Percentiles rank a stretch among this genome's conserved stretches.
These are phyloP conservation scores for Tokudaia muenninki DNA, from an alignment of 2,797 vertebrate species.

Conservation along the genomic window DNA sequence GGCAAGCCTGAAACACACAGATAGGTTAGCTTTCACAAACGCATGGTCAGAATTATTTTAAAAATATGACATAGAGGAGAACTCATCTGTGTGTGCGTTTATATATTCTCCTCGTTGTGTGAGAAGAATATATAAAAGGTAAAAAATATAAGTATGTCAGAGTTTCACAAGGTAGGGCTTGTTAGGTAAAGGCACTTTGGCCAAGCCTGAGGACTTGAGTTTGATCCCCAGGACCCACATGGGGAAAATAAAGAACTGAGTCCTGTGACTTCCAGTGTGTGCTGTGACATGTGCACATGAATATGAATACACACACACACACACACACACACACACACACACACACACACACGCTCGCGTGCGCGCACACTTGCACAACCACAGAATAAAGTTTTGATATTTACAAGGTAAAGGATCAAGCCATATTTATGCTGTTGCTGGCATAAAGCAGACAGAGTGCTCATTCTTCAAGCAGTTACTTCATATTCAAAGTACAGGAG, in stretches of 20 bases:
- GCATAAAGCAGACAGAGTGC: neutral
- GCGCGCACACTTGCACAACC: neutral
- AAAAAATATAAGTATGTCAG: slow-evolving; percentile 34
- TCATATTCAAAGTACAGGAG: neutral
- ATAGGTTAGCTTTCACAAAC: neutral
- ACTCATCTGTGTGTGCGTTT: neutral
- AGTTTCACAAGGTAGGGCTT: neutral
- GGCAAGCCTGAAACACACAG: slow-evolving; percentile 88
- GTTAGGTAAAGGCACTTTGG: neutral
- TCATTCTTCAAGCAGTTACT: slow-evolving; percentile 33
- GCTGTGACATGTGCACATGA: neutral
- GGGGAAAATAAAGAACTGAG: neutral
- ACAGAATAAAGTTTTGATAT: neutral
- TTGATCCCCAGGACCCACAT: neutral
- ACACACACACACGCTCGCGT: neutral
- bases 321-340: too few relatives aligned
- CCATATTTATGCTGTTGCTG: neutral
- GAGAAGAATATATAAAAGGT: neutral
- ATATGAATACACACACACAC: neutral
- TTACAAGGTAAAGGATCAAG: slow-evolving; percentile 20
- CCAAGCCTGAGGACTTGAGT: neutral
- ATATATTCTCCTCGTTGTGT: neutral
- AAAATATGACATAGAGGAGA: neutral
- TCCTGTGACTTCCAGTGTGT: neutral
- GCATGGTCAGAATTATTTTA: neutral